Base-by-base conservation (phyloP, 2,113 vertebrate genomes). In the Opisthocomus hoazin region DNA sequence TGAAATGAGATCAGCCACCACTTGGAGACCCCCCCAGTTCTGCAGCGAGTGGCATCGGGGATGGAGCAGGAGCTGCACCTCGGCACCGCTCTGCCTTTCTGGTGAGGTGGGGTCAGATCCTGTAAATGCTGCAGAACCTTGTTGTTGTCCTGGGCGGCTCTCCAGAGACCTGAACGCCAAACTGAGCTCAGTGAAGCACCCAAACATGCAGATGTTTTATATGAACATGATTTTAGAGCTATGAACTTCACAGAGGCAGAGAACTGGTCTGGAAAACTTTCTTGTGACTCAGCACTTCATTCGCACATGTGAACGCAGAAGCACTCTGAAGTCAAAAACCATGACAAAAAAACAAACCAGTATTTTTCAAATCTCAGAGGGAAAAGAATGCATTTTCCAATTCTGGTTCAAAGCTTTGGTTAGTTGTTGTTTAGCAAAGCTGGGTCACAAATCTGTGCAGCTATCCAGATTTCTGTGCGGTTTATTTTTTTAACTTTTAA, bases 271-370 rank as follows among this genome's bases (percentile, higher is more conserved):
- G 95, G 90, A 93, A 96, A 92, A 69, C 69, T 93, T 95, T 53
- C 48, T 56, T 69, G 71, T 96, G 96, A 96, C 96, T 96, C 96
- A 96, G 90, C 94, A 94, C 60, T 95, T 95, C 17, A 3, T 60
- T 95, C 2, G 0, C 48, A 80, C 90, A 69, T 86, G 64, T 90
- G 88, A 93, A 88, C 0, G 5, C 43, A 86, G 85, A 84, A 86
- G 36, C 51, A 45, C 9, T 53, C 36, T 61, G 45, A 71, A 92
- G 39, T 81, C 21, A 84, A 90, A 94, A 93, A 53, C 11, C 10
- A 0, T 77, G n/a, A 54, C 43, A 91, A 91, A 75, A 58, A 53
- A 86, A 37, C 8, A 92, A 78, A 77, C 64, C 56, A 57, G 53
- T 78, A 34, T 48, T 92, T 96, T 90, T 92, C 61, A 69, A 50